Evolutionary conservation across 2,888 invertebrate species (phyloP), one percentile per base, ranked within the genome.

Genomic region (Cylloceria caligata): DNA sequence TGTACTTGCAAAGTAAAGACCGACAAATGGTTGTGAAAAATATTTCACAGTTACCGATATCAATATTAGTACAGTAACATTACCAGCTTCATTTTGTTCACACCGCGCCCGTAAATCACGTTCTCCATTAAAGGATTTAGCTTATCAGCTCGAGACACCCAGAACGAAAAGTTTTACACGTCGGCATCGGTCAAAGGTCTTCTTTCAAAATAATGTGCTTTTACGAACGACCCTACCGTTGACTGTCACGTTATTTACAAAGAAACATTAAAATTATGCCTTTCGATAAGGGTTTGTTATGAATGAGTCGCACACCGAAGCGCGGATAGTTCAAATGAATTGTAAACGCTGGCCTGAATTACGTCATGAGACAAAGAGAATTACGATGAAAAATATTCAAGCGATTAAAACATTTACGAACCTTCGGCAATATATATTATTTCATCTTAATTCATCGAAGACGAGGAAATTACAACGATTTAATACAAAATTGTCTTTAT

Each of bases 31-130:
- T 30, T 57, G 30, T 30, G n/a, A 57, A 57, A 16, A 57, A 30
- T 4, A 30, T n/a, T 16, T 30, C 5, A 30, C 5, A 27, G 30
- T n/a, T n/a, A 19, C n/a, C 30, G 30, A 6, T 57, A 57, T 57
- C 30, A 57, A 57, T 30, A 30, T 57, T 57, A 30, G 27, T 30
- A 57, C 30, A 27, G 36, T n/a, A 34, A 1, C 36, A 36, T 19
- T 19, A 19, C 36, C 45, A 64, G 30, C n/a, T 77, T 72, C 57
- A 73, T 67, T 75, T 55, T 30, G 45, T 52, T 72, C 19, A 42
- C 45, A 34, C 52, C 60, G 60, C 42, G 21, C 77, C 39, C 67
- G 69, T 85, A 82, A 85, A 85, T 85, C 82, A 83, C 80, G 60
- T 73, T 75, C 72, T 45, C 65, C 52, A 24, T 52, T 52, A 21